Percentiles rank a stretch among this genome's conserved stretches.
phyloP scores from a whole-genome alignment of 2,797 vertebrate species.

The Lindbergichthys nudifrons region DNA sequence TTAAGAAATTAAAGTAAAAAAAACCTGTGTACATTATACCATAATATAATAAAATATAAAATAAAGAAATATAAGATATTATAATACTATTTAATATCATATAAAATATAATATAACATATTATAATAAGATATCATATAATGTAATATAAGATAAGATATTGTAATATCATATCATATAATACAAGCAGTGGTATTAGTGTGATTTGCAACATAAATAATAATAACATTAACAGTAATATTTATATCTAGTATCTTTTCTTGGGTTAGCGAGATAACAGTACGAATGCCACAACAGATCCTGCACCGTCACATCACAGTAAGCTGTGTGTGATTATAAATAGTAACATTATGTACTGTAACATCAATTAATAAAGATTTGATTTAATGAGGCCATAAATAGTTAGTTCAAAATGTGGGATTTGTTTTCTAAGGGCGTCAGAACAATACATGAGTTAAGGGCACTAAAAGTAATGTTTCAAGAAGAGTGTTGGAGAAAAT shows the following conservation, averaged over 20 bases:
- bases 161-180: too few species aligned
- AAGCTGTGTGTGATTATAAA: neutral
- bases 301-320: neutral
- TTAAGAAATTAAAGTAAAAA: too few species aligned
- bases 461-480: neutral
- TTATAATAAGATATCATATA: too few species aligned
- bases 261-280: neutral
- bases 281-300: constrained; percentile 2
- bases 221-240: neutral
- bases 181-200: neutral
- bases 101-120: too few species aligned
- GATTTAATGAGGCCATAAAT: neutral
- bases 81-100: too few species aligned
- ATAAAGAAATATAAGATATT: too few species aligned
- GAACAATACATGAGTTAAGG: neutral
- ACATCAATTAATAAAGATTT: neutral
- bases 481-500: too few species aligned
- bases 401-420: neutral
- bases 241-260: neutral
- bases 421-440: neutral
- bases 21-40: too few species aligned
- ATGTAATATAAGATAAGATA: too few species aligned
- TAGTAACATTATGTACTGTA: neutral
- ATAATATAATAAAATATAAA: too few species aligned
- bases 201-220: neutral